Evolutionary conservation across 2,113 vertebrate species (phyloP).

Genomic region (Desmodus rotundus): DNA sequence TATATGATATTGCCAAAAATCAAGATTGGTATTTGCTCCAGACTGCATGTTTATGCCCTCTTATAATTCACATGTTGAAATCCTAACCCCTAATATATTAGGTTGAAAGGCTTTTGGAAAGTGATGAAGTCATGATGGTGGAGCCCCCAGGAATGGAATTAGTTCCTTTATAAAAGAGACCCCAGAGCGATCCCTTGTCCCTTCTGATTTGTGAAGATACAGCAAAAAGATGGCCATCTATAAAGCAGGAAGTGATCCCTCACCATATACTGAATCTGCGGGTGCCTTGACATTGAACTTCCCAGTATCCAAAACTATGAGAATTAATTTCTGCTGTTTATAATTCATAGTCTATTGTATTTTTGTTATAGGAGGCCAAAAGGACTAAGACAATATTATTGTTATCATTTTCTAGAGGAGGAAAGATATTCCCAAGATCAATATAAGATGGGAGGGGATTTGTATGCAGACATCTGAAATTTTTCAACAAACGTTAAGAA

Average conservation of each 20-base stretch:
- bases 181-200: neutral
- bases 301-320: neutral
- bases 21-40: neutral
- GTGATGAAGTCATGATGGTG: neutral
- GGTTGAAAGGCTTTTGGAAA: neutral
- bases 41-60: neutral
- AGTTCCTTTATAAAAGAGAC: neutral
- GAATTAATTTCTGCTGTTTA: neutral
- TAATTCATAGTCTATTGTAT: neutral
- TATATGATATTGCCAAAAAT: neutral
- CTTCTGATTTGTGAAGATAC: neutral
- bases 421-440: neutral
- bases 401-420: neutral
- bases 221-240: neutral
- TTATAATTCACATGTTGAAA: neutral
- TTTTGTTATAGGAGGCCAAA: neutral
- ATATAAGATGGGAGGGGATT: neutral
- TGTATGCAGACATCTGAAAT: neutral
- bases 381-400: neutral
- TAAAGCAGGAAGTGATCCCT: neutral
- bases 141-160: neutral
- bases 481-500: neutral
- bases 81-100: neutral
- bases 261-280: too few relatives aligned
- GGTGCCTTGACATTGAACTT: neutral